phyloP scores from a whole-genome alignment of 53 echinoderm and acorn worm species.

The Paelopatides confundens region DNA sequence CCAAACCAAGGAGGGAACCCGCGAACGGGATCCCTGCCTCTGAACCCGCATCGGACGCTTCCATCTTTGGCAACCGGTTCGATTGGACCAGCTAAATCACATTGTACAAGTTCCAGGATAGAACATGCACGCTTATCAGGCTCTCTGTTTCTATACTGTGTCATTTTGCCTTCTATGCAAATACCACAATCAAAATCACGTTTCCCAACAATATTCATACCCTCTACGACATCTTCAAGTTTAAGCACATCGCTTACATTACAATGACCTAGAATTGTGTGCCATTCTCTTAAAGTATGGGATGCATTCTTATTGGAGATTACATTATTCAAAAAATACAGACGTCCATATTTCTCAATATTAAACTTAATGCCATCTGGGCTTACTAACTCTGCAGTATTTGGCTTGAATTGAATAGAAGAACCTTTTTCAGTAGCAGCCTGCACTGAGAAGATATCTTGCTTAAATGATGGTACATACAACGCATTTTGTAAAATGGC shows the following conservation, averaged over 20 bases:
- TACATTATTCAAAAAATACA: slow-evolving; percentile 31
- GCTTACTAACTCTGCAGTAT: neutral
- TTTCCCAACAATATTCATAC: slow-evolving; percentile 43
- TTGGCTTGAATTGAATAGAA: slow-evolving; percentile 11
- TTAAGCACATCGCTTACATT: slow-evolving; percentile 44
- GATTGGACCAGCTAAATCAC: slow-evolving; percentile 65
- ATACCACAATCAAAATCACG: slow-evolving; percentile 14
- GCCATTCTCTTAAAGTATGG: slow-evolving; percentile 33
- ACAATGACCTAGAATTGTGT: slow-evolving; percentile 51
- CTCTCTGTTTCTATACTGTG: slow-evolving; percentile 41
- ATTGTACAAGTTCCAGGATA: slow-evolving; percentile 52
- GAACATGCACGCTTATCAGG: slow-evolving; percentile 29
- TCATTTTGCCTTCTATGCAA: slow-evolving; percentile 56
- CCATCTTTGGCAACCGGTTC: slow-evolving; percentile 25
- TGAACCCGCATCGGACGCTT: too few relatives aligned
- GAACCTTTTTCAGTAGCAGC: slow-evolving; percentile 51
- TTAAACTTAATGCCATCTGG: slow-evolving; percentile 22
- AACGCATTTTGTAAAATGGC: slow-evolving; percentile 29
- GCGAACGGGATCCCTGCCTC: too few relatives aligned
- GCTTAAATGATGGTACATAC: slow-evolving; percentile 37
- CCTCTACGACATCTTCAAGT: slow-evolving; percentile 51
- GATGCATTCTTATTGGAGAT: neutral
- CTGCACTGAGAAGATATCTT: slow-evolving; percentile 41
- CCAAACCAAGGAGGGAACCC: too few relatives aligned
- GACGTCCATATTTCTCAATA: slow-evolving; percentile 35